phyloP scores from a whole-genome alignment of 2,888 invertebrate species.

The Eudasyphora cyanicolor region DNA sequence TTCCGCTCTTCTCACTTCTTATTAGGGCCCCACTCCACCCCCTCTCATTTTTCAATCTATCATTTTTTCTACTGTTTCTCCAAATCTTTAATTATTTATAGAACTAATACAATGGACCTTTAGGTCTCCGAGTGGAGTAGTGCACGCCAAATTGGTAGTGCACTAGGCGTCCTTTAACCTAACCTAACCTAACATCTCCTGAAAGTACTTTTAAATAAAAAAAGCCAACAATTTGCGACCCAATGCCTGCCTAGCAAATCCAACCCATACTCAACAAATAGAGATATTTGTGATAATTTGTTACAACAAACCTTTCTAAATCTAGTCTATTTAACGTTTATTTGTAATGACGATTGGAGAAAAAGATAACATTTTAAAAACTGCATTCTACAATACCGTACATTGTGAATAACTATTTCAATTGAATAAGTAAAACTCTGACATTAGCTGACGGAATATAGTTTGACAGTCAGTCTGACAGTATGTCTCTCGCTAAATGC shows the following conservation, averaged over 20 bases:
- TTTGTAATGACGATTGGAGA: background rate
- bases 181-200: too few species aligned
- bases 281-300: background rate
- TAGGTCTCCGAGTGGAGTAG: too few species aligned
- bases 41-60: too few species aligned
- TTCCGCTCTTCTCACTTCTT: too few species aligned
- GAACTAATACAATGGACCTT: too few species aligned
- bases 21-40: too few species aligned
- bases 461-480: background rate
- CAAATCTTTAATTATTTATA: too few species aligned
- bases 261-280: background rate
- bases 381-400: background rate
- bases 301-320: background rate
- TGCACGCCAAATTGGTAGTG: background rate
- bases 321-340: background rate
- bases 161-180: background rate
- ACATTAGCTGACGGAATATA: background rate
- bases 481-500: background rate
- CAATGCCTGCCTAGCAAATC: too few species aligned
- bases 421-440: background rate
- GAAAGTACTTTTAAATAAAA: too few species aligned
- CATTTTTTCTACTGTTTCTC: too few species aligned
- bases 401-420: background rate
- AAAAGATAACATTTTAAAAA: background rate
- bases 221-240: background rate